Evolutionary conservation across 2,113 vertebrate genomes (phyloP), one percentile per base, ranked within the genome.

Genomic region (Bos javanicus): DNA sequence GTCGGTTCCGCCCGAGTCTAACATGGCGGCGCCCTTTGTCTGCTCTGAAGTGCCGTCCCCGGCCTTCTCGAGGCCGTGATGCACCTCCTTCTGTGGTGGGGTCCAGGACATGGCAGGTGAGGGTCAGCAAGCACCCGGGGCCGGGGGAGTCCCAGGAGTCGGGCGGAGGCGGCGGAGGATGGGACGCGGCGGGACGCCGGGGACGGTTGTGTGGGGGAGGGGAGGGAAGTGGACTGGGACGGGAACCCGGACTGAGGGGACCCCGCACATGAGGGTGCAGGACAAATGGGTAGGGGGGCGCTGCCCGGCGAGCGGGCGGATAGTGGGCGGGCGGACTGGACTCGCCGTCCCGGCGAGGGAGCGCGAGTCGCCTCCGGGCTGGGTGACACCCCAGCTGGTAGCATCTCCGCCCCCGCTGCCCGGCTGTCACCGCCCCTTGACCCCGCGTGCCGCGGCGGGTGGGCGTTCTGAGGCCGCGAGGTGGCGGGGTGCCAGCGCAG

Each of bases 1-100:
- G 98, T 98, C 98, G 98, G 98, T 99, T 99, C 99, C 99, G 98
- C 99, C 99, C 98, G 98, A 17, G 19, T 96, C 93, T 78, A 98
- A 99, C 95, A 99, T 99, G 99, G 99, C 99, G 98, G 98, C 99
- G 99, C 99, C 99, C 99, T 99, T 99, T 99, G 99, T 99, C 98
- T 98, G 92, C 67, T 97, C 95, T 80, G 98, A 98, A 98, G 98
- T 83, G 93, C 97, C 28, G 98, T 97, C 94, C 91, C 97, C 7
- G 95, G 98, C 97, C 97, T 97, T 81, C 96, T 98, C 94, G 95
- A 95, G 91, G 96, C 96, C 95, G 96, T 98, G 97, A 98, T 98
- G 98, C 94, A 91, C 97, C 95, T 98, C 93, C 62, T 60, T 97
- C 83, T 16, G 95, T 56, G 87, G 94, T 74, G 95, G 89, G 91